Conservation (phyloP, 2,113 vertebrate species). For the Harpagus bidentatus region DNA sequence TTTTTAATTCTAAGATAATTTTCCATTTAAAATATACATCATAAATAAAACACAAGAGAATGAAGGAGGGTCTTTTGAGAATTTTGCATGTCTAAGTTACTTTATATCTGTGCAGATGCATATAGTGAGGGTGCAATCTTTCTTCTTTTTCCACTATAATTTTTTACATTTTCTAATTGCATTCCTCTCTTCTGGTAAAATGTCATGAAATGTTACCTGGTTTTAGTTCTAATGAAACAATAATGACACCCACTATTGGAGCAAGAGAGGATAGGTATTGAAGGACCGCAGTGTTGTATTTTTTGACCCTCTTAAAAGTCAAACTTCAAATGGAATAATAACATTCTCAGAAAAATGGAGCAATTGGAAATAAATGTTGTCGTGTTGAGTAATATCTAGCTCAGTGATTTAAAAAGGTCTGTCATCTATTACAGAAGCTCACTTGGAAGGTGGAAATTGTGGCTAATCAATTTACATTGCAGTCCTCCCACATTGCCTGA, state of each 20-base stretch:
- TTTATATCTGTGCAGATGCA: neutral
- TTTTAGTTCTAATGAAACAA: neutral
- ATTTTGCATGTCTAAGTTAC: neutral
- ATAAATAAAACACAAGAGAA: neutral
- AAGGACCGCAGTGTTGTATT: neutral
- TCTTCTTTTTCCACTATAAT: neutral
- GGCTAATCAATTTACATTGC: neutral
- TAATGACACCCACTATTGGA: neutral
- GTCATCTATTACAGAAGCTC: neutral
- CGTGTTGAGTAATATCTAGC: neutral
- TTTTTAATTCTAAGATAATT: neutral
- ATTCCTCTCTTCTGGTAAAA: neutral
- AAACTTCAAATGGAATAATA: neutral
- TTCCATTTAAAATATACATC: neutral
- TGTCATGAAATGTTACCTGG: neutral
- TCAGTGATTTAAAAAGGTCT: neutral
- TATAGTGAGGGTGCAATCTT: neutral
- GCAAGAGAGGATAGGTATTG: neutral
- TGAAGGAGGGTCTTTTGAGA: neutral
- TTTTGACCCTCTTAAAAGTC: conserved; percentile 1
- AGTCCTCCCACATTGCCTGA: neutral
- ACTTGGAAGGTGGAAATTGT: neutral
- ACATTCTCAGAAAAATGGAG: neutral
- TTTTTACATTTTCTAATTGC: neutral
- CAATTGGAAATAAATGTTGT: conserved; percentile 3